Evolutionary conservation across 2,113 vertebrate species (phyloP), one percentile per base, ranked within the genome.

Genomic region (Lasiurus borealis): DNA sequence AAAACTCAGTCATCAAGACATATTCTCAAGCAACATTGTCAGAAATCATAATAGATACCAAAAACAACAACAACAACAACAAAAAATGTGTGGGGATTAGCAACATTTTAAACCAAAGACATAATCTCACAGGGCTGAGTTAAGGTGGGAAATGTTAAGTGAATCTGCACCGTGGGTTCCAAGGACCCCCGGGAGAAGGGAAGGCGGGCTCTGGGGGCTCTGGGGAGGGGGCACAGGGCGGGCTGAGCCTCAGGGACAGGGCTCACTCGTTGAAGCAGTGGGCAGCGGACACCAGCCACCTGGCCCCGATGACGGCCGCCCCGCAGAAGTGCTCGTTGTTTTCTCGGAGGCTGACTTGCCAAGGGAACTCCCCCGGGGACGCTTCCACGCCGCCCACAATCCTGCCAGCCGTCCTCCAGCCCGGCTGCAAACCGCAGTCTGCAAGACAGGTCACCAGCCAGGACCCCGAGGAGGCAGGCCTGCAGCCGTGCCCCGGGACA

Each of bases 261-360:
- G 52, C 98, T 97, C 97, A 99, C 99, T 98, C 98, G 1, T 98
- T 98, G 75, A 99, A 99, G 98, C 99, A 99, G 97, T 99, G 99
- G 19, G 99, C 99, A 0, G 99, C 99, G 0, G 99, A 99, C 96
- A 99, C 98, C 75, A 99, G 98, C 99, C 99, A 99, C 68, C 82
- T 97, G 15, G 98, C 95, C 0, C 94, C 98, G 91, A 99, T 81
- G 94, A 99, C 96, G 2, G 99, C 98, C 1, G 99, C 99, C 0
- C 99, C 99, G 0, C 99, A 99, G 15, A 98, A 99, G 97, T 99
- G 99, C 0, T 98, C 98, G 0, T 98, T 97, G 19, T 98, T 98
- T 18, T 99, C 98, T 12, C 98, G 98, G 66, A 99, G 98, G 97
- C 99, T 99, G 97, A 99, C 99, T 95, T 99, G 99, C 99, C 99